Evolutionary conservation across 2,797 vertebrate genomes (phyloP), one percentile per base, ranked within the genome.

Genomic region (Coilia nasus): DNA sequence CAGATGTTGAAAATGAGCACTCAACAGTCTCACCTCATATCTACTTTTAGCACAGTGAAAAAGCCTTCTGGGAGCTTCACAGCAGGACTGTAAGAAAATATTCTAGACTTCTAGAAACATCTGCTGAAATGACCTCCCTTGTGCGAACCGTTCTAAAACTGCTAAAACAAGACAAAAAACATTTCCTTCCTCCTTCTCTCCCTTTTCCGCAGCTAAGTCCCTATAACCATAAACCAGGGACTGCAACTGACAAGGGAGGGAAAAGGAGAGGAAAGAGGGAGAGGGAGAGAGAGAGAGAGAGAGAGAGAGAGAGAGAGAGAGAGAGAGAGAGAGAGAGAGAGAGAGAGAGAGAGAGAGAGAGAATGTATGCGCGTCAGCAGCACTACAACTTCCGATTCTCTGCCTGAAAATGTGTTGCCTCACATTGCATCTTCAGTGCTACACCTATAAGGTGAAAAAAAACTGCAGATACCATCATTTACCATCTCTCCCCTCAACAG

Each of bases 171-270:
- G 92, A 93, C 89, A 93, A 90, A 90, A 92, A 92, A 89, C 82
- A 93, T 94, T 94, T 94, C 93, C 93, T 93, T 89, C 90, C 92
- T 91, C 89, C 86, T 62, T 88, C 89, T 84, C 88, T 90, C 89
- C 91, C 35, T 44, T 78, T 78, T 44, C 71, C 31, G 35, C 71
- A 41, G 71, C 17, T 5, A 41, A 78, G 71, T 35, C 31, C 71
- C 71, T 15, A 44, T 78, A n/a, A 44, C 31, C 35, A 75, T 35
- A 41, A 75, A 17, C 92, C 91, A 91, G 88, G 92, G 91, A 90
- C 89, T 54, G 50, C 50, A 54, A 54, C 50, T 54, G 50, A 54
- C 50, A 54, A 54, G 50, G 50, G 14, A 54, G 14, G 50, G 50
- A 54, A 54, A 54, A 54, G 7, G 14, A 54, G 50, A 54, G 71